These are phyloP conservation scores for Papilio polytes DNA, from an alignment of 1,140 invertebrate genomes.

Conservation along the genomic window DNA sequence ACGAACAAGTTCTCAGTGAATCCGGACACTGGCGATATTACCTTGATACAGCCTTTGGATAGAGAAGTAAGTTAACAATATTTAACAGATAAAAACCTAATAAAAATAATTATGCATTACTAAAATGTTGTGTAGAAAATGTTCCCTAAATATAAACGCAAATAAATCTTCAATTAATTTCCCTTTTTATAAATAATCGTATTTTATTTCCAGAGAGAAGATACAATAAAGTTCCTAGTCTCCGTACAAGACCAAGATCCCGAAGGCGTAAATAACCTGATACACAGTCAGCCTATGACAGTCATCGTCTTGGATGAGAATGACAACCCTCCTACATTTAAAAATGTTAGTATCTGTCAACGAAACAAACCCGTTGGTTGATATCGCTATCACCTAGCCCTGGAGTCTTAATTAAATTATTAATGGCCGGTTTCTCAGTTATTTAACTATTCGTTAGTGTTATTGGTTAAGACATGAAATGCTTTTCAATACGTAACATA, in stretches of 20 bases:
- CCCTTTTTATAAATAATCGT: too few species aligned
- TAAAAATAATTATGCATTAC: too few species aligned
- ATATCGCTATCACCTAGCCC: too few species aligned
- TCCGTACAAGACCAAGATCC: slow-evolving; percentile 91
- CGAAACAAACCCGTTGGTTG: too few species aligned
- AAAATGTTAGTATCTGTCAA: slow-evolving; percentile 83
- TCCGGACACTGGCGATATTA: slow-evolving; percentile 90
- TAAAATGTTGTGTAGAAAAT: too few species aligned
- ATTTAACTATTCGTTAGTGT: too few species aligned
- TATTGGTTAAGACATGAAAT: too few species aligned
- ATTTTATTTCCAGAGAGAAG: slow-evolving; percentile 85
- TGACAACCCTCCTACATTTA: slow-evolving; percentile 93
- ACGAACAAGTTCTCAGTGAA: slow-evolving; percentile 92
- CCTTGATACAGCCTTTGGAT: slow-evolving; percentile 90
- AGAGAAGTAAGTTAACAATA: slow-evolving; percentile 87
- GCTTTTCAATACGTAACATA: too few species aligned
- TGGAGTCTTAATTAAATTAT: too few species aligned
- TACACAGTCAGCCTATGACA: slow-evolving; percentile 88
- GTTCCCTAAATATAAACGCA: neutral
- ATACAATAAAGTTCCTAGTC: slow-evolving; percentile 90
- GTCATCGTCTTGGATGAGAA: slow-evolving; percentile 95
- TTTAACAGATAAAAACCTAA: too few species aligned
- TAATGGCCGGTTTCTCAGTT: too few species aligned
- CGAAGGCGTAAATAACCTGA: slow-evolving; percentile 88
- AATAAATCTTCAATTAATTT: too few species aligned